Evolutionary conservation across 2,888 invertebrate genomes (phyloP).

Genomic region (Sminthurinus aureus): DNA sequence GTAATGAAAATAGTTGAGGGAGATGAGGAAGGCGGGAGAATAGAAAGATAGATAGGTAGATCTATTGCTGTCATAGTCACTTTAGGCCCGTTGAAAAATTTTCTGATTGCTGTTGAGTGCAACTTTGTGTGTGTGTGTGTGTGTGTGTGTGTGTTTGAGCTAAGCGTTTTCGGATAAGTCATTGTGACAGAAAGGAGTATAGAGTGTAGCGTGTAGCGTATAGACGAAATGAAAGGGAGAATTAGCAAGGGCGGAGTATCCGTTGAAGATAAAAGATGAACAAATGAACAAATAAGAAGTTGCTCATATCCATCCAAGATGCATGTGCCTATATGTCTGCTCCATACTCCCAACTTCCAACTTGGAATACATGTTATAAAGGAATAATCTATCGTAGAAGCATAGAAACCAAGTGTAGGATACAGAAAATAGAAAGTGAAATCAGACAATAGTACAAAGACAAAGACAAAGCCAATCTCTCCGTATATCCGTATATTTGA

Average conservation of each 20-base stretch:
- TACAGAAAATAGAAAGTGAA: neutral
- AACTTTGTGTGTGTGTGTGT: neutral
- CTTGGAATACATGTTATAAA: neutral
- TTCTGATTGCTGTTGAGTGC: slow-evolving; percentile 5
- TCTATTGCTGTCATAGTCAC: slow-evolving; percentile 9
- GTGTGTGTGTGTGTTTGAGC: neutral
- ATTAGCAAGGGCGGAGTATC: neutral
- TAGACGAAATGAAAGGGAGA: neutral
- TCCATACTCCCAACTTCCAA: no score
- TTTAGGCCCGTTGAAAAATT: neutral
- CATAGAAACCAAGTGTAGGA: neutral
- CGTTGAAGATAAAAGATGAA: neutral
- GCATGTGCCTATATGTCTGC: neutral
- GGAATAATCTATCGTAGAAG: neutral
- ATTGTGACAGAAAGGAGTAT: neutral
- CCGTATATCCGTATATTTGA: no score
- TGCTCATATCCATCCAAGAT: neutral
- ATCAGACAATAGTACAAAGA: neutral
- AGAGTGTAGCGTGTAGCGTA: neutral
- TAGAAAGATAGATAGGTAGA: no score
- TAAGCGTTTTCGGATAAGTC: slow-evolving; percentile 19
- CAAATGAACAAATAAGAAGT: neutral
- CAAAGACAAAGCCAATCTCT: neutral
- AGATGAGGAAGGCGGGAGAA: slow-evolving; percentile 13
- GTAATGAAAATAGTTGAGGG: neutral